These are phyloP conservation scores for Calyptommatus sinebrachiatus DNA, from an alignment of 2,113 vertebrate species.

Conservation along the genomic window DNA sequence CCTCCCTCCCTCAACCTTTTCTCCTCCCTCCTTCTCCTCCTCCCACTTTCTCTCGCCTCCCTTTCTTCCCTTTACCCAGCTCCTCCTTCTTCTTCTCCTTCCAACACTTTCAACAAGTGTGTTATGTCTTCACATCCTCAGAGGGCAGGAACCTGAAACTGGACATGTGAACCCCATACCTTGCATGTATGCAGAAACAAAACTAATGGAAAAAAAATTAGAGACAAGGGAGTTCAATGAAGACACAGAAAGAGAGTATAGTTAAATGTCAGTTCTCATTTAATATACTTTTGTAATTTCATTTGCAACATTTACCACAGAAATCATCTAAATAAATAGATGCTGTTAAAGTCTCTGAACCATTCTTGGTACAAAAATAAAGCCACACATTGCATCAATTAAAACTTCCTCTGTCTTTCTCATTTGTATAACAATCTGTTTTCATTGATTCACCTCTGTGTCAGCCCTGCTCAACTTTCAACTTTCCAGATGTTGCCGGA, in stretches of 20 bases:
- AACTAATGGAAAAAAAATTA: background rate
- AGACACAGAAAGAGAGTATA: constrained; percentile 47
- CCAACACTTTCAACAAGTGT: background rate
- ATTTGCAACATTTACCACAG: constrained; percentile 77
- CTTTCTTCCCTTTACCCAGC: background rate
- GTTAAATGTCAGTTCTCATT: constrained; percentile 71
- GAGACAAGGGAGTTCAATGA: constrained; percentile 28
- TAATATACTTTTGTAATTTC: constrained; percentile 72
- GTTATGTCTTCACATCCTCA: background rate
- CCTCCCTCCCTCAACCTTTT: too few species aligned
- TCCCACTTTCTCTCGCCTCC: background rate
- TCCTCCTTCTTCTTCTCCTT: background rate
- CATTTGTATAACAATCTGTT: constrained; percentile 59
- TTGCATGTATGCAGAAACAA: background rate
- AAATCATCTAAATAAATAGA: constrained; percentile 86
- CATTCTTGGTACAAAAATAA: constrained; percentile 81
- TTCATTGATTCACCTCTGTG: constrained; percentile 10
- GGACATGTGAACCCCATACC: background rate
- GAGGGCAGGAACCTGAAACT: background rate
- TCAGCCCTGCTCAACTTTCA: too few species aligned
- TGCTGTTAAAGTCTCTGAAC: constrained; percentile 78
- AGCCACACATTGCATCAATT: constrained; percentile 68
- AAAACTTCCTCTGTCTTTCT: constrained; percentile 57
- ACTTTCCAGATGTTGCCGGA: too few species aligned
- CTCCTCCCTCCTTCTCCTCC: too few species aligned